Evolutionary conservation across 2,888 invertebrate genomes (phyloP).

Genomic region (Pherbina coryleti): DNA sequence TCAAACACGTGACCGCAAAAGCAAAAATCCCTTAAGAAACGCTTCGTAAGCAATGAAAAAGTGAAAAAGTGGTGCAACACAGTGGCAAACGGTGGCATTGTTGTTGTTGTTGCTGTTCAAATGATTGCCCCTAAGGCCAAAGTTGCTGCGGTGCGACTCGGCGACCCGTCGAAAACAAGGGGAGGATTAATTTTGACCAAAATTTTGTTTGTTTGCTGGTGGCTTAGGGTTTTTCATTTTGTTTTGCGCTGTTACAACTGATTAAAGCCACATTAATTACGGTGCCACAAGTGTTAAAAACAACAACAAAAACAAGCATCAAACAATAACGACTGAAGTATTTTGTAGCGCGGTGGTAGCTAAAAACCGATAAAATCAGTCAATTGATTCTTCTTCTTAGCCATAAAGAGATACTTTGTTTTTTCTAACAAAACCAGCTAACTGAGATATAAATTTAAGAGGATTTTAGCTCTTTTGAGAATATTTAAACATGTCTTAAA

Average conservation of each 20-base stretch:
- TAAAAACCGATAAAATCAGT: constrained; percentile 11
- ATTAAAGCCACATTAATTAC: constrained; percentile 7
- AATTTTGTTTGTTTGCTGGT: background rate
- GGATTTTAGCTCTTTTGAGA: too few relatives aligned
- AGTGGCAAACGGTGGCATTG: background rate
- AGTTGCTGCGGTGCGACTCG: background rate
- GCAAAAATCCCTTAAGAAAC: background rate
- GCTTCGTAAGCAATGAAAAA: background rate
- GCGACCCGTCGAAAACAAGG: background rate
- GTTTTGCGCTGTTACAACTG: background rate
- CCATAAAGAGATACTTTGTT: constrained; percentile 18
- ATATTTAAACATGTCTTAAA: too few relatives aligned
- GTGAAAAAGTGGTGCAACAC: background rate
- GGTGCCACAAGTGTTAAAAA: constrained; percentile 11
- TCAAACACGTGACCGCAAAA: background rate
- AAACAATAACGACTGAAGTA: background rate
- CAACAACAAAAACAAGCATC: constrained; percentile 15
- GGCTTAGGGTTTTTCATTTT: background rate
- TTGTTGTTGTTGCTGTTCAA: too few relatives aligned
- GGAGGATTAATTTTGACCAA: background rate
- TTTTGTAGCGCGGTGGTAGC: background rate
- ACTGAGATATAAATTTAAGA: too few relatives aligned
- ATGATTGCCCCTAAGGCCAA: background rate
- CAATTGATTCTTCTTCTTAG: background rate
- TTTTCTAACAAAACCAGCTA: background rate